Evolutionary conservation across 2,113 vertebrate species (phyloP), one percentile per base, ranked within the genome.

Genomic region (Larimichthys crocea): DNA sequence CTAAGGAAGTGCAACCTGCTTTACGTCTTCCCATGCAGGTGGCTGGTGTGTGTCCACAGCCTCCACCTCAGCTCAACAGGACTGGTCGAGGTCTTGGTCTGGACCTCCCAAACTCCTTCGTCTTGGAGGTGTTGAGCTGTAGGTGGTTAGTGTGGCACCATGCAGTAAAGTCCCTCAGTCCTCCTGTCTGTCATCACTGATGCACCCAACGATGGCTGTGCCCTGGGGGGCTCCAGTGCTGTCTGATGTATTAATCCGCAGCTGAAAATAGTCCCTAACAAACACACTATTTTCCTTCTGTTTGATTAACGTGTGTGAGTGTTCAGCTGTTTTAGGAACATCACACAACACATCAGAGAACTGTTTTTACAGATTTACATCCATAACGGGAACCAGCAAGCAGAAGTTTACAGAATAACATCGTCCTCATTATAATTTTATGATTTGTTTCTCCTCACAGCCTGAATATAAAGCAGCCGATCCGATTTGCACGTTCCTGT

Each of bases 401-500:
- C 26, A 57, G n/a, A 2, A 22, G 24, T 19, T 22, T 64, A 24
- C 3, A 63, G 35, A 67, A 48, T 20, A 29, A 48, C 24, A 26
- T 10, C 22, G 24, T 29, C 46, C 22, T 66, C 7, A 8, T 35
- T 8, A 1, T 2, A 35, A 8, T 35, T 35, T 35, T 8, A 8
- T 35, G 35, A 35, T 35, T 35, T 35, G 35, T 35, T 35, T 35
- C 35, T 35, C 14, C 52, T 60, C 62, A 20, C 91, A 99, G 97
- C 98, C 97, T 31, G 95, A 97, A 82, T 97, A 95, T 69, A 99
- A 97, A 88, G 95, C 80, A 0, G 90, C 96, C n/a, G 97, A 99
- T 90, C 97, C 97, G 3, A 93, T 97, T 85, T 99, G 97, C 76
- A 99, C 97, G 24, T 98, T 99, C 92, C 87, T 99, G 62, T 99